Evolutionary conservation across 2,113 vertebrate genomes (phyloP), one percentile per base, ranked within the genome.

Genomic region (Balaenoptera acutorostrata): DNA sequence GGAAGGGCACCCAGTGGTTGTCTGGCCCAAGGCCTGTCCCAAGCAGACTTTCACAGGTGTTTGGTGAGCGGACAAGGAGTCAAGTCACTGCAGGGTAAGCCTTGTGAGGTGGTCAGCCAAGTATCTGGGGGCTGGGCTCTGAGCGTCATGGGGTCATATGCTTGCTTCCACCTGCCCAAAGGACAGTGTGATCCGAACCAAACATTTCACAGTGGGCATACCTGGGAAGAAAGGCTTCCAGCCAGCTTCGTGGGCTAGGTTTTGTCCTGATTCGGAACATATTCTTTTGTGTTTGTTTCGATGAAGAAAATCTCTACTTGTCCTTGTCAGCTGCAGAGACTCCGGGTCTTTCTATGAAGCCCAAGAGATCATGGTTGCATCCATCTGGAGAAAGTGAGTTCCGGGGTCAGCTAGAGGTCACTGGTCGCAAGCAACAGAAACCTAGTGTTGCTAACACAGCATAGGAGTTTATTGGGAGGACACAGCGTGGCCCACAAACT

Each of bases 81-180:
- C 29, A 13, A 52, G 36, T 27, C 2, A 3, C 6, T 7, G 52
- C 17, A 64, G 49, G 6, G 17, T 14, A 1, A 31, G 55, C 10
- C 55, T 57, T 77, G 29, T 8, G 41, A 49, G 69, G 31, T 39
- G 55, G 78, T 46, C 52, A 31, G 2, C 64, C 5, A 5, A 39
- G 29, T 20, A 33, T 27, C 66, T 0, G 2, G 68, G 59, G 59
- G n/a, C 75, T 7, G 27, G 78, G 33, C 64, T 57, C 82, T 7
- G 33, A 14, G n/a, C 27, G 3, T 21, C 33, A 17, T 23, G 27
- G 39, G 4, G 23, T 2, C 3, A 4, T 1, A 0, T 13, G 57
- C n/a, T 39, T 18, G 23, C 74, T 31, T 12, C 88, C 39, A 87
- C 59, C 78, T 84, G 57, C 59, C 8, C 36, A 4, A 27, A 71